A percentile compares a stretch with the other conserved stretches of the same genome.
phyloP scores from a whole-genome alignment of 2,888 invertebrate genomes.

The Axea sp. region DNA sequence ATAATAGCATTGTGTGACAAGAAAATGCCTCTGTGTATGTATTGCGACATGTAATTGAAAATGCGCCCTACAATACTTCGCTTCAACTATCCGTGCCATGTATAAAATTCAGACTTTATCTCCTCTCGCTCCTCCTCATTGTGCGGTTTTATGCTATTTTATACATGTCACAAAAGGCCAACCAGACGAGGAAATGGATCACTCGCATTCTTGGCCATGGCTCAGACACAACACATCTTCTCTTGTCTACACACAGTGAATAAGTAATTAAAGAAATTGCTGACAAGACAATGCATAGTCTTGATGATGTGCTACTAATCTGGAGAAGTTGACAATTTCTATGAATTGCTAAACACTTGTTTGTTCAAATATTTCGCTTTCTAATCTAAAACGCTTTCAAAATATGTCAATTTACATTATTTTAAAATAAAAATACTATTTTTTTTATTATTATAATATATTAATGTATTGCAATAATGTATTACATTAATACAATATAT shows the following conservation, averaged over 20 bases:
- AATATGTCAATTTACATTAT: too few relatives aligned
- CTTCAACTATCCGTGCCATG: constrained; percentile 31
- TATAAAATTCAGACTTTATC: constrained; percentile 49
- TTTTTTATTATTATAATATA: too few relatives aligned
- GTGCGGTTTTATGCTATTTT: constrained; percentile 56
- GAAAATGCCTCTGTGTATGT: constrained; percentile 45
- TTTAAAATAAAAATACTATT: too few relatives aligned
- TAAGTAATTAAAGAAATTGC: constrained; percentile 61
- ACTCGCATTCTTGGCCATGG: constrained; percentile 53
- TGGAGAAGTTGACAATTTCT: constrained; percentile 31
- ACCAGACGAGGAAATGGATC: constrained; percentile 37
- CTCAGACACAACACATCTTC: constrained; percentile 50
- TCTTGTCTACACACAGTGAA: constrained; percentile 33
- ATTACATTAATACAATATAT: too few relatives aligned
- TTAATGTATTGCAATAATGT: too few relatives aligned
- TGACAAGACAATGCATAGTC: constrained; percentile 50
- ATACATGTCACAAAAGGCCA: constrained; percentile 48
- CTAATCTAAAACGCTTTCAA: too few relatives aligned
- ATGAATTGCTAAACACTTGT: constrained; percentile 20
- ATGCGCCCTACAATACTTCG: constrained; percentile 48
- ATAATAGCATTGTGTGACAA: constrained; percentile 39
- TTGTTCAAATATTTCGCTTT: too few relatives aligned
- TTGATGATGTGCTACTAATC: constrained; percentile 46
- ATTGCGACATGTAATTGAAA: constrained; percentile 58
- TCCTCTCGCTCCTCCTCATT: constrained; percentile 38